Evolutionary conservation across 2,113 vertebrate genomes (phyloP).

Genomic region (Oreochromis aureus): DNA sequence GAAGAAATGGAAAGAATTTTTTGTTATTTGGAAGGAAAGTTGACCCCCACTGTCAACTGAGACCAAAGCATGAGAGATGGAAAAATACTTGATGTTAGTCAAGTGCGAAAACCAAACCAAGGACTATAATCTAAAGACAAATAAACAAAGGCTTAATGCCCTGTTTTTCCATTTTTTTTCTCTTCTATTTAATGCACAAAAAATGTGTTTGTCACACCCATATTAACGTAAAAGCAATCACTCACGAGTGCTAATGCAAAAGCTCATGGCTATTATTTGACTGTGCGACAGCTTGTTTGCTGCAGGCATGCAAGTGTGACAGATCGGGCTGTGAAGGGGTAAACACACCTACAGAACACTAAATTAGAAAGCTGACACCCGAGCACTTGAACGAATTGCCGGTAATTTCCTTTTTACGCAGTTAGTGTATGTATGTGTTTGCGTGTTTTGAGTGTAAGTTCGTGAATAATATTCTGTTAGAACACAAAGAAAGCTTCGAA

Average conservation of each 20-base stretch:
- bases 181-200: not conserved
- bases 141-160: not conserved
- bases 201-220: not conserved
- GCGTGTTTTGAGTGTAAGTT: not conserved
- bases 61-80: not conserved
- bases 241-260: not conserved
- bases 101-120: not conserved
- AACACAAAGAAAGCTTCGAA: not conserved
- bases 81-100: not conserved
- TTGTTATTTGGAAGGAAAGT: not conserved
- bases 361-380: not conserved
- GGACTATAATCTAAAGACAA: not conserved
- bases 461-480: not conserved
- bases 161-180: not conserved
- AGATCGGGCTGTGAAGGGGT: not conserved
- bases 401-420: not conserved
- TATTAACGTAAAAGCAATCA: not conserved
- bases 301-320: constrained; percentile 4
- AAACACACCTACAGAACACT: constrained; percentile 16
- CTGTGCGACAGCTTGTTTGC: constrained; percentile 20
- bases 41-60: not conserved
- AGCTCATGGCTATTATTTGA: constrained; percentile 20
- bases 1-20: not conserved
- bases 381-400: not conserved
- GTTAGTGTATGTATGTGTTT: not conserved